phyloP scores from a whole-genome alignment of 2,113 vertebrate genomes.

The Theristicus caerulescens region DNA sequence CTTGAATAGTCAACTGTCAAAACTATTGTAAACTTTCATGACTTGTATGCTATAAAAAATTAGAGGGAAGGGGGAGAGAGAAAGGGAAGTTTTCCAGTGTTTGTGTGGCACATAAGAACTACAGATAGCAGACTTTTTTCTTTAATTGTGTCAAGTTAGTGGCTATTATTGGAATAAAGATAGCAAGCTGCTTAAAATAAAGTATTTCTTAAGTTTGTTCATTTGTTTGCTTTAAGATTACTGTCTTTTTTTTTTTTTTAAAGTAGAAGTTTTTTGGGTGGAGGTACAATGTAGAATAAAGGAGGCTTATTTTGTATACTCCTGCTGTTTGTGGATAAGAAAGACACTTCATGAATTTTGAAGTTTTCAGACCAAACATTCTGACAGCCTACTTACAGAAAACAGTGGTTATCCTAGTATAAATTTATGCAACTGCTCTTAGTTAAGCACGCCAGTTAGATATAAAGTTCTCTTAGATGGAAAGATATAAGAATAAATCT shows the following conservation, averaged over 20 bases:
- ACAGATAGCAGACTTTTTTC: background rate
- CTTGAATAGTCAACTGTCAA: background rate
- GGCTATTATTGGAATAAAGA: background rate
- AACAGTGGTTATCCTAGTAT: background rate
- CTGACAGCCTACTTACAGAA: background rate
- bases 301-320: background rate
- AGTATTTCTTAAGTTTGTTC: background rate
- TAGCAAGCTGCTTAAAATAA: background rate
- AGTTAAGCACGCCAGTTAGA: background rate
- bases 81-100: background rate
- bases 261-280: background rate
- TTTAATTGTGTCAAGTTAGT: background rate
- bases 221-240: background rate
- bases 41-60: background rate
- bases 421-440: background rate
- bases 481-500: background rate
- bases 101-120: background rate
- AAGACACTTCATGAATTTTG: background rate
- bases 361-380: background rate
- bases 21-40: background rate
- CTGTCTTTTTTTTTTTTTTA: accelerated
- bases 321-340: background rate
- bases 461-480: background rate
- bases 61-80: background rate
- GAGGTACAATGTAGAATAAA: background rate